Evolutionary conservation across 2,797 vertebrate species (phyloP).

Genomic region (Lophius americanus): DNA sequence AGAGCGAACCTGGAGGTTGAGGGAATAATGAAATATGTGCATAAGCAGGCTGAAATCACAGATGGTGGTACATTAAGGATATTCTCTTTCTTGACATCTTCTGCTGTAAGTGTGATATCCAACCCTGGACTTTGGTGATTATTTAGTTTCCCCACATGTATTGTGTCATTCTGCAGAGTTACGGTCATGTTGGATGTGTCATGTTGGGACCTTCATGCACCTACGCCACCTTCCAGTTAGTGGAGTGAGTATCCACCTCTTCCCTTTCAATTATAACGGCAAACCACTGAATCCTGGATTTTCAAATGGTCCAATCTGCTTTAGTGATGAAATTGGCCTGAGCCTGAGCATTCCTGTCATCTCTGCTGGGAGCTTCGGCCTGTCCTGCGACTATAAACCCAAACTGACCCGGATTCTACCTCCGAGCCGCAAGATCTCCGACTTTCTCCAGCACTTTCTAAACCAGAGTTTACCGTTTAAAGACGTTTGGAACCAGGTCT

Average conservation of each 20-base stretch:
- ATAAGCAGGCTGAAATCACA: neutral
- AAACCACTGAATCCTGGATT: neutral
- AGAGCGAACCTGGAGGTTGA: neutral
- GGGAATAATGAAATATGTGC: neutral
- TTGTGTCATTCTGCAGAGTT: constrained; percentile 50
- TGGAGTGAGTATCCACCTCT: constrained; percentile 87
- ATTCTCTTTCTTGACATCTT: no score
- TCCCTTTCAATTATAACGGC: neutral
- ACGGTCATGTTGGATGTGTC: constrained; percentile 81
- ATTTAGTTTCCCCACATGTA: neutral
- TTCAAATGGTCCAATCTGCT: constrained; percentile 15
- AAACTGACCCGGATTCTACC: constrained; percentile 90
- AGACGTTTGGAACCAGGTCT: constrained; percentile 78
- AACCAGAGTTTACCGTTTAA: constrained; percentile 63
- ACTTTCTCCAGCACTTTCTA: constrained; percentile 87
- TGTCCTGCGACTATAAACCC: constrained; percentile 91
- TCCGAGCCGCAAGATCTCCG: constrained; percentile 89
- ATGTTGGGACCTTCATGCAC: constrained; percentile 94
- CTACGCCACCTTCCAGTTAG: constrained; percentile 92
- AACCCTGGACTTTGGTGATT: neutral
- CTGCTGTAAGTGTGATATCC: neutral
- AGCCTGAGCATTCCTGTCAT: constrained; percentile 88
- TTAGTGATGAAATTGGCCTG: constrained; percentile 83
- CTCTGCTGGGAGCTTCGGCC: constrained; percentile 95
- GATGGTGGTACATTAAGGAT: no score